These are phyloP conservation scores for Druon quercuslanigerum DNA, from an alignment of 1,140 invertebrate species.

Conservation along the genomic window DNA sequence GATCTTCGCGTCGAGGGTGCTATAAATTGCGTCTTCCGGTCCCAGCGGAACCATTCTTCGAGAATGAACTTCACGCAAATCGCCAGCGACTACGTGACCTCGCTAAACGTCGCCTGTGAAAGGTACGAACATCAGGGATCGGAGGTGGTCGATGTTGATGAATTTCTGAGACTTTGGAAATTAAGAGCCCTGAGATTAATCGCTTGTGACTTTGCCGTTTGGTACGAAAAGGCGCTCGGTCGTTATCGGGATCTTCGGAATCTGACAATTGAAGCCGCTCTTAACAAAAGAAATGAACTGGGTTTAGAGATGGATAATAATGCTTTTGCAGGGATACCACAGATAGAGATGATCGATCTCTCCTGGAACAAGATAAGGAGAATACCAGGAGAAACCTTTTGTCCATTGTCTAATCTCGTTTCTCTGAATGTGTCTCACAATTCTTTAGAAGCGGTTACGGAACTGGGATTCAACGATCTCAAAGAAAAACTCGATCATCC, in stretches of 20 bases:
- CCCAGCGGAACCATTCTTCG: slow-evolving; percentile 89
- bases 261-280: slow-evolving; percentile 82
- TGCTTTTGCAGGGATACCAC: slow-evolving; percentile 82
- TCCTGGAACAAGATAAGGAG: slow-evolving; percentile 93
- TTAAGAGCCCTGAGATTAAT: slow-evolving; percentile 87
- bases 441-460: slow-evolving; percentile 87
- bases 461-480: slow-evolving; percentile 83
- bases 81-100: slow-evolving; percentile 88
- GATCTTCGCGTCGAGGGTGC: slow-evolving; percentile 82
- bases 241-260: slow-evolving; percentile 87
- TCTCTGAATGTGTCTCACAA: slow-evolving; percentile 89
- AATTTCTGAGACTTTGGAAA: slow-evolving; percentile 86
- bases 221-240: slow-evolving; percentile 84
- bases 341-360: slow-evolving; percentile 89
- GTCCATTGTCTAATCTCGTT: slow-evolving; percentile 85
- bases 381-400: slow-evolving; percentile 90
- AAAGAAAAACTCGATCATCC: slow-evolving; percentile 53
- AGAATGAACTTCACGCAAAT: slow-evolving; percentile 92
- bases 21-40: slow-evolving; percentile 84
- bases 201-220: slow-evolving; percentile 85
- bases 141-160: slow-evolving; percentile 83
- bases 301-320: slow-evolving; percentile 86
- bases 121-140: slow-evolving; percentile 64
- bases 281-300: slow-evolving; percentile 78
- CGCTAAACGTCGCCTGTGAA: slow-evolving; percentile 85